Percentiles rank a stretch among this genome's conserved stretches.
These are phyloP conservation scores for Bombylius discolor DNA, from an alignment of 2,888 invertebrate species.

Conservation along the genomic window DNA sequence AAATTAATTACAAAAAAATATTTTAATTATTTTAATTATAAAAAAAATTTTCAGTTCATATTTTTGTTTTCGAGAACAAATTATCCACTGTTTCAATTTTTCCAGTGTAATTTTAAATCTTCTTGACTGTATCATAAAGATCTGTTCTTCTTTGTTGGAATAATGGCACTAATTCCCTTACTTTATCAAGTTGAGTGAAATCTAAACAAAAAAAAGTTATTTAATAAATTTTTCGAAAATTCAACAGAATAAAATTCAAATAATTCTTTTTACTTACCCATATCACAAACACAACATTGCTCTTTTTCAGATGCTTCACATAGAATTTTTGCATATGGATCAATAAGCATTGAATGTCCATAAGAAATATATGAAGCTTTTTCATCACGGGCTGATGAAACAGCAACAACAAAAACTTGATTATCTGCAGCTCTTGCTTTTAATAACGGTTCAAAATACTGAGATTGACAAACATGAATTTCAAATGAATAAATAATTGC, in stretches of 20 bases:
- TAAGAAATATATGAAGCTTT: constrained; percentile 62
- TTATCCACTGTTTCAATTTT: too few relatives aligned
- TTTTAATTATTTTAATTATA: too few relatives aligned
- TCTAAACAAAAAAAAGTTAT: constrained; percentile 39
- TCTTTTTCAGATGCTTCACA: constrained; percentile 52
- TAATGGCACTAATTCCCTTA: constrained; percentile 74
- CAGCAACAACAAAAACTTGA: constrained; percentile 69
- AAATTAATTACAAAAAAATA: too few relatives aligned
- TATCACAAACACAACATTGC: constrained; percentile 51
- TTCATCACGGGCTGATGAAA: constrained; percentile 63
- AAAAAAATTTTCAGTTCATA: too few relatives aligned
- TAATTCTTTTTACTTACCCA: constrained; percentile 41
- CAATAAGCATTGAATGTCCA: constrained; percentile 66
- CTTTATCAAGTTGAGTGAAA: constrained; percentile 55
- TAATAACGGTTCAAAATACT: too few relatives aligned
- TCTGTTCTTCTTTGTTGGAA: constrained; percentile 59
- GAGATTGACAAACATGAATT: constrained; percentile 40
- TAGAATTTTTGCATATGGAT: constrained; percentile 63
- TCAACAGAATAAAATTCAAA: background rate
- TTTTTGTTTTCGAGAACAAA: too few relatives aligned
- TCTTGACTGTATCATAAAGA: constrained; percentile 48
- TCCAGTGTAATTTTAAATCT: background rate
- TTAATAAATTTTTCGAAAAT: background rate
- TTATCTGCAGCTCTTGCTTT: constrained; percentile 58
- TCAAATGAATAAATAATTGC: constrained; percentile 85